Evolutionary conservation across 2,113 vertebrate genomes (phyloP), one percentile per base, ranked within the genome.

Genomic region (Callospermophilus lateralis): DNA sequence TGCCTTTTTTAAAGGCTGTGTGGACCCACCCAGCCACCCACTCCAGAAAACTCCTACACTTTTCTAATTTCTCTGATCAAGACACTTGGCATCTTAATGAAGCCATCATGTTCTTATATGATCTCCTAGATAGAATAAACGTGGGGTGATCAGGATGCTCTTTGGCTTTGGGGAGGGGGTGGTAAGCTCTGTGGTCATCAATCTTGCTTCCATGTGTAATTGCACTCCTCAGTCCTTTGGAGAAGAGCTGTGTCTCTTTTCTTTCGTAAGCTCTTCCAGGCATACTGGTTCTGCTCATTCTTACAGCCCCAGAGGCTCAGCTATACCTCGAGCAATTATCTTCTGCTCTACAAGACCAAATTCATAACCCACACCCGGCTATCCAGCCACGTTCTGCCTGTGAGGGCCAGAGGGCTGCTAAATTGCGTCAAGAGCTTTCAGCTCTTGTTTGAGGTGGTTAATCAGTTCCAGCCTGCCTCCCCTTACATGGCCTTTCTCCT

Each of bases 31-130:
- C 45, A 15, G 22, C 61, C 28, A 26, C 42, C 26, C 63, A 51
- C 73, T 93, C 93, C 30, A 77, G 85, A 85, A 88, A 83, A 72
- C 63, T 70, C 45, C 16, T 79, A 12, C 20, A 45, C 67, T 91
- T 84, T 65, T 73, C 68, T 70, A 16, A 81, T 63, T 45, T 94
- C 73, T 85, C 73, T 89, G 22, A 83, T 78, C 45, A 30, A 51
- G 45, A 39, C 6, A 65, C 13, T 61, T 74, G 45, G 55, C n/a
- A 84, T 72, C 55, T 77, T 91, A 55, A 68, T 83, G 51, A 32
- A 67, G 34, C 6, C 1, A 2, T 91, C 63, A 5, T 34, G 53
- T 51, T 93, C 30, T 81, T 81, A 1, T 58, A 3, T 26, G 32
- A 6, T 70, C 9, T 92, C 4, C 32, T 73, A 12, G 51, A 20